Evolutionary conservation across 2,113 vertebrate species (phyloP).

Genomic region (Actenoides hombroni): DNA sequence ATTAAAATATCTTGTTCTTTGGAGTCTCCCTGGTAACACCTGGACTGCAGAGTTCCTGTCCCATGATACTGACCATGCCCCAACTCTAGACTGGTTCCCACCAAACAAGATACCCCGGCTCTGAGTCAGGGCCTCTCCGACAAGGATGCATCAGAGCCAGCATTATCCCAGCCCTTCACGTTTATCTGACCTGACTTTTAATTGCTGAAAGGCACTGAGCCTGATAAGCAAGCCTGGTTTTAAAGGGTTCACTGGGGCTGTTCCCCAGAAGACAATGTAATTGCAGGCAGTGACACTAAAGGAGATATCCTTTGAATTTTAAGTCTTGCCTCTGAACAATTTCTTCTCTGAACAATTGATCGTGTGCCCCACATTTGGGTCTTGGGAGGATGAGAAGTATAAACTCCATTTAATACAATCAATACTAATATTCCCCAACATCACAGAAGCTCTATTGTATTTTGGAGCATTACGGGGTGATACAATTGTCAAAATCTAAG

Average conservation of each 20-base stretch:
- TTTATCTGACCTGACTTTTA: constrained; percentile 2
- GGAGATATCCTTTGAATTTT: not conserved
- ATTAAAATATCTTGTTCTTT: not conserved
- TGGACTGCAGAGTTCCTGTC: not conserved
- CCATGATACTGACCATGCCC: not conserved
- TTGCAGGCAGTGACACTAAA: not conserved
- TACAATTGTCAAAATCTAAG: constrained; percentile 11
- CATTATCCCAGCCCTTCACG: accelerated
- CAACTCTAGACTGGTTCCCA: not conserved
- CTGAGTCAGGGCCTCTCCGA: accelerated
- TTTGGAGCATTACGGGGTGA: not conserved
- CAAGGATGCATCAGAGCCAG: not conserved
- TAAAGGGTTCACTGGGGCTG: not conserved
- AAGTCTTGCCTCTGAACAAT: not conserved
- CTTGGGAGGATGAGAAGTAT: constrained; percentile 15
- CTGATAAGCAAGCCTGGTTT: not conserved
- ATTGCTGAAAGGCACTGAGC: not conserved
- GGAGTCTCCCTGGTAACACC: not conserved
- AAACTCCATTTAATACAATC: constrained; percentile 52
- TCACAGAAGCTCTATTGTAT: not conserved
- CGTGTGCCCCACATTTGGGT: constrained; percentile 16
- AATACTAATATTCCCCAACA: constrained; percentile 25
- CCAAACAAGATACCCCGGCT: not conserved
- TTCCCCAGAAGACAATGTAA: not conserved
- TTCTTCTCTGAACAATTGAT: constrained; percentile 46